Evolutionary conservation across 2,113 vertebrate genomes (phyloP), one percentile per base, ranked within the genome.

Genomic region (Pteruthius melanotis): DNA sequence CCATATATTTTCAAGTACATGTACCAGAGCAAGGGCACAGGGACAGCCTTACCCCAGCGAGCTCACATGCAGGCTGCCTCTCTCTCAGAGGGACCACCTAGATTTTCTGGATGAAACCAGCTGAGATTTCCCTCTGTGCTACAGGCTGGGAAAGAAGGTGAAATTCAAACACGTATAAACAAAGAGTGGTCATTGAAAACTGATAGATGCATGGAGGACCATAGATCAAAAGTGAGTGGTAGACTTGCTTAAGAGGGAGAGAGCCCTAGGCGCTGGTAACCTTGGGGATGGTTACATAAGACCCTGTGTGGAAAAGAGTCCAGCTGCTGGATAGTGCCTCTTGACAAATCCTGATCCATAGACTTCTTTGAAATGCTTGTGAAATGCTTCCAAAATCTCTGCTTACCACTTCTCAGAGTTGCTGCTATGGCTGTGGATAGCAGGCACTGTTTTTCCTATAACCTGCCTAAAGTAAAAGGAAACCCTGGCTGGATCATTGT

Each of bases 261-360:
- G 14, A 75, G 20, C 15, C 49, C 40, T 59, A 37, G 15, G 17
- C 86, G 27, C 21, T 78, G 71, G 31, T 20, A 50, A 27, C 9
- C 11, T 40, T 44, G 44, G 31, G 26, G 6, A 5, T n/a, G 14
- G 10, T 33, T 26, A 30, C 44, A 39, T 7, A 56, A 59, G 23
- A 54, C 7, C 9, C 10, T 50, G 13, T 24, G 37, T 28, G 21
- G 14, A 59, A 71, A 87, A 33, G 15, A 31, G 18, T 50, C 33
- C 39, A 53, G 31, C 7, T 80, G 23, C 42, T 71, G 57, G 27
- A 75, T 1, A 8, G 15, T n/a, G 33, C 26, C 20, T 83, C 30
- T 42, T 49, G 63, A 57, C 15, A 75, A 89, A 61, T 23, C 20
- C 31, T 0, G 0, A 31, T 66, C 20, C 1, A 0, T 15, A 52